Base-by-base conservation (phyloP, 2,113 vertebrate genomes). In the Coregonus clupeaformis region DNA sequence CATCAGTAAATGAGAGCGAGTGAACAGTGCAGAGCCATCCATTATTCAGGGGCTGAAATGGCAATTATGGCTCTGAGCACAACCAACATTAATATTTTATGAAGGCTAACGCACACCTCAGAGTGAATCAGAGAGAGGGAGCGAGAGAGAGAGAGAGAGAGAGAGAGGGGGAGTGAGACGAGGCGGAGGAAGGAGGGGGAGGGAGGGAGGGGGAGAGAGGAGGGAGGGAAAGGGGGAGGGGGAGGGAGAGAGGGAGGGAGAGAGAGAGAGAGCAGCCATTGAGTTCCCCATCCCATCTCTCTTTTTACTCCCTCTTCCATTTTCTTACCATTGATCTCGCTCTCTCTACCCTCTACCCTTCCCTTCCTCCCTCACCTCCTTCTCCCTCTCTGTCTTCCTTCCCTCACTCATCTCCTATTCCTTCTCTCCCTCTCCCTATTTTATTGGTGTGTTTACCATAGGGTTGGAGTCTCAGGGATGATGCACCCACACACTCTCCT, bases 61-160 rank as follows among this genome's bases (percentile, higher is more conserved):
- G 95, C 95, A 96, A 96, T 96, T 96, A 96, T 96, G 95, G 94
- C 95, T 92, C 93, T 94, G 95, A 95, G 95, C 95, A 96, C 95
- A 96, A 96, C 94, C 94, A 95, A 91, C 81, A 86, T 88, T 86
- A 85, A 88, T 88, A 88, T 88, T 88, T 88, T 82, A 88, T 86
- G 83, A 88, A 80, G 82, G 80, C 82, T 85, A 88, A 86, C 81
- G 75, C 79, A 84, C 67, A 77, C 75, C 77, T 85, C 81, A 66
- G 64, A 66, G 29, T 18, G 16, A 30, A 30, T 29, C 25, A 66
- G 64, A 29, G 64, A 32, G 64, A 32, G 62, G 9, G 62, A 30
- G 25, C 0, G 64, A 66, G 24, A 6, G 13, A 65, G 27, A 3
- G 75, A 27, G 55, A 62, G 79, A 85, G 69, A 82, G 72, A 75